A percentile compares a stretch with the other conserved stretches of the same genome.
These are phyloP conservation scores for Lota lota DNA, from an alignment of 2,113 vertebrate genomes.

Conservation along the genomic window DNA sequence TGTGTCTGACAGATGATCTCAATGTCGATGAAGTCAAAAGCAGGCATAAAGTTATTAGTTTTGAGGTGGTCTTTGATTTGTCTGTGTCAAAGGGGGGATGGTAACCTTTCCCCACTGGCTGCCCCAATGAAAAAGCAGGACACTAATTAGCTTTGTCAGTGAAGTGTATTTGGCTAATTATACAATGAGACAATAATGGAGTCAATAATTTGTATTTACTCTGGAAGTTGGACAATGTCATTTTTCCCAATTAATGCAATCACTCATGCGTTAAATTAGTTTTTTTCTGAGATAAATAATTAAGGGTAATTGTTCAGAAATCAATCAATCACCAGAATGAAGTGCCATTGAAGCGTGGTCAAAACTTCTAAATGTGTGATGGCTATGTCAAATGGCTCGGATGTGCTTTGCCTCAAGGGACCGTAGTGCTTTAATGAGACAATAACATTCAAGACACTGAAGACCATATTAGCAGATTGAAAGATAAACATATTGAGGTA, in stretches of 20 bases:
- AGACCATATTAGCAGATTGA: constrained; percentile 17
- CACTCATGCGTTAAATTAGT: constrained; percentile 79
- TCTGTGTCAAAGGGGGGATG: constrained; percentile 55
- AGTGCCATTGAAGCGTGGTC: constrained; percentile 64
- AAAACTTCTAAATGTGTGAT: constrained; percentile 57
- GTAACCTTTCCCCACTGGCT: constrained; percentile 67
- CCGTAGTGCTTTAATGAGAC: constrained; percentile 25
- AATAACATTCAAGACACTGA: constrained; percentile 20
- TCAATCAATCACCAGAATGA: constrained; percentile 70
- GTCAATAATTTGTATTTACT: constrained; percentile 79
- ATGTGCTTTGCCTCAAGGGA: constrained; percentile 37
- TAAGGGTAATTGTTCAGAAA: constrained; percentile 72
- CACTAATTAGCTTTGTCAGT: constrained; percentile 75
- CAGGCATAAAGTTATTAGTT: constrained; percentile 65
- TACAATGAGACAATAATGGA: constrained; percentile 76
- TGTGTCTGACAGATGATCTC: constrained; percentile 64
- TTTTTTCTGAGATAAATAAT: constrained; percentile 73
- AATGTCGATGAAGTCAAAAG: constrained; percentile 65
- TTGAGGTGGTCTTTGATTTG: constrained; percentile 69
- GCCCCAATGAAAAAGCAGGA: constrained; percentile 54
- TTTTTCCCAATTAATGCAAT: constrained; percentile 75
- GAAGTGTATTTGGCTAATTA: constrained; percentile 74
- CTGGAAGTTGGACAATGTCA: constrained; percentile 79
- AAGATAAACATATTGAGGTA: neutral
- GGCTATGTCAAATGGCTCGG: constrained; percentile 47